Evolutionary conservation across 2,113 vertebrate genomes (phyloP).

Genomic region (Platysternon megacephalum): DNA sequence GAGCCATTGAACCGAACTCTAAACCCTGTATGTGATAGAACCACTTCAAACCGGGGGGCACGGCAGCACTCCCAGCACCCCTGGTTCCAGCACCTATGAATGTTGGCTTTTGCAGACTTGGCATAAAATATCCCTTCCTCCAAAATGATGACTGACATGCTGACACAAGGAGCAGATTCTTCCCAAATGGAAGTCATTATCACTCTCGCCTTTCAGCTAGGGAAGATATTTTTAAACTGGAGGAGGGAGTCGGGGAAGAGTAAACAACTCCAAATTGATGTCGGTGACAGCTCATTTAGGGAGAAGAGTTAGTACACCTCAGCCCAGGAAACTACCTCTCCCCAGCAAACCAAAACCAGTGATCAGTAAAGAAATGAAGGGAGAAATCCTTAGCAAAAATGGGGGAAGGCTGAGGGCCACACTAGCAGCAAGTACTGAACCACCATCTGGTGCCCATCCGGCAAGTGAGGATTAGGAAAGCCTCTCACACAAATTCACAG

Average conservation of each 20-base stretch:
- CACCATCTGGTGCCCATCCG: neutral
- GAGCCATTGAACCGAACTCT: no score
- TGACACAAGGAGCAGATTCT: neutral
- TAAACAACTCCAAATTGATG: no score
- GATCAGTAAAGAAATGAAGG: neutral
- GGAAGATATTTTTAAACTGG: neutral
- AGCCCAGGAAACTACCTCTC: no score
- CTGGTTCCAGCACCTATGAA: no score
- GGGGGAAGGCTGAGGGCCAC: neutral
- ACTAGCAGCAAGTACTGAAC: neutral
- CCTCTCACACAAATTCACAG: neutral
- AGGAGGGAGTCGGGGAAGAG: neutral
- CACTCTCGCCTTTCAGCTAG: neutral
- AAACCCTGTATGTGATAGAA: no score
- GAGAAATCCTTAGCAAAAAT: neutral
- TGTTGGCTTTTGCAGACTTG: neutral
- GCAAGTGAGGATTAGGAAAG: neutral
- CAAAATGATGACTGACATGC: neutral
- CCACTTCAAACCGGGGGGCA: no score
- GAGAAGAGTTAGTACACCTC: no score
- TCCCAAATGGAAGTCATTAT: neutral
- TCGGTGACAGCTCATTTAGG: no score
- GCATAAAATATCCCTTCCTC: slow-evolving; percentile 7
- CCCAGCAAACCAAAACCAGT: no score
- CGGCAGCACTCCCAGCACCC: no score